phyloP scores from a whole-genome alignment of 92 coral and sea anemone species.

The Phymanthus crucifer region DNA sequence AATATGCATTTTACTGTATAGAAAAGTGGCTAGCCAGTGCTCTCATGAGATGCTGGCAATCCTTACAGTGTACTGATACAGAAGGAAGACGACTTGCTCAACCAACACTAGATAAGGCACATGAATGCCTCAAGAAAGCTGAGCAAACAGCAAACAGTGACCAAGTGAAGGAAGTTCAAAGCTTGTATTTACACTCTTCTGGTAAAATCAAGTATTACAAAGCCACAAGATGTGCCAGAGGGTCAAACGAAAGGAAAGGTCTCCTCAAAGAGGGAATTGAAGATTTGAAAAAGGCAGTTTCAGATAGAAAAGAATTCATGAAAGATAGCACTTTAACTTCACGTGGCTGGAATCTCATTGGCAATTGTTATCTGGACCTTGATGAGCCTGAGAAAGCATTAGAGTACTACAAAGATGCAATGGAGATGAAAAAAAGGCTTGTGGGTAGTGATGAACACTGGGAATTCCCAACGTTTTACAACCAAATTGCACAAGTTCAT shows the following conservation, averaged over 20 bases:
- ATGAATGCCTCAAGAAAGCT: slow-evolving; percentile 33
- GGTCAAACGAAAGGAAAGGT: slow-evolving; percentile 8
- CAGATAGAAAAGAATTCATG: slow-evolving; percentile 8
- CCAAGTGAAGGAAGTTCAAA: slow-evolving; percentile 27
- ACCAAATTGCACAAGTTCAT: slow-evolving; percentile 31
- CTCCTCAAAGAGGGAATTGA: slow-evolving; percentile 15
- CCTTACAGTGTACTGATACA: slow-evolving; percentile 44
- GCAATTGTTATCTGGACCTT: slow-evolving; percentile 26
- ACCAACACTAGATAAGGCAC: slow-evolving; percentile 47
- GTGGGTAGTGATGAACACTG: slow-evolving; percentile 41
- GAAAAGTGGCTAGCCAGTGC: slow-evolving; percentile 51
- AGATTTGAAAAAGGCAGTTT: slow-evolving; percentile 35
- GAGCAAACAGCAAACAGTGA: slow-evolving; percentile 19
- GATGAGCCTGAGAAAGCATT: not conserved
- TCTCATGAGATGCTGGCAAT: slow-evolving; percentile 66
- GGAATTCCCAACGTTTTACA: slow-evolving; percentile 45
- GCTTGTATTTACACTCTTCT: slow-evolving; percentile 29
- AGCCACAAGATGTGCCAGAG: not conserved
- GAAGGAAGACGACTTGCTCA: slow-evolving; percentile 46
- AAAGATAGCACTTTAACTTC: slow-evolving; percentile 28
- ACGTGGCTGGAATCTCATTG: slow-evolving; percentile 17
- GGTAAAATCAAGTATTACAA: slow-evolving; percentile 40
- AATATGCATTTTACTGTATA: not conserved
- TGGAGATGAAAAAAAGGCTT: slow-evolving; percentile 32
- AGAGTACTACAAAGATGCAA: slow-evolving; percentile 23